These are phyloP conservation scores for Thera obeliscata DNA, from an alignment of 2,888 invertebrate species.

Conservation along the genomic window DNA sequence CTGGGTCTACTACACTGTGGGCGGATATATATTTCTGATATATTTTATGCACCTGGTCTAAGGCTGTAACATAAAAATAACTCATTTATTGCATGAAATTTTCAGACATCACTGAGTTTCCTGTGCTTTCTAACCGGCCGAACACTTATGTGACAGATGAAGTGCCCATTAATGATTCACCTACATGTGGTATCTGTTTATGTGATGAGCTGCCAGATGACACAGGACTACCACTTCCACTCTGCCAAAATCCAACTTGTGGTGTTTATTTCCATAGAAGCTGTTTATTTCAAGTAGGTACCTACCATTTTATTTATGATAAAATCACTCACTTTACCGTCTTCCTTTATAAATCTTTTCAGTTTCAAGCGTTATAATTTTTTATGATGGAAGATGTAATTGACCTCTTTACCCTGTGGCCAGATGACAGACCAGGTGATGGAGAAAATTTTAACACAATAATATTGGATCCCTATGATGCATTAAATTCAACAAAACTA, in stretches of 20 bases:
- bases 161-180: slow-evolving; percentile 33
- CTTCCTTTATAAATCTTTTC: too few relatives aligned
- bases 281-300: slow-evolving; percentile 69
- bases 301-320: background rate
- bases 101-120: slow-evolving; percentile 54
- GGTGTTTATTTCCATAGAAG: slow-evolving; percentile 68
- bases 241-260: slow-evolving; percentile 68
- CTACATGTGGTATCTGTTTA: slow-evolving; percentile 69
- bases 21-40: too few relatives aligned
- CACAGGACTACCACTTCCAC: slow-evolving; percentile 66
- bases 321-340: too few relatives aligned
- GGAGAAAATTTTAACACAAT: too few relatives aligned
- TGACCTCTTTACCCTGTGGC: too few relatives aligned
- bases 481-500: too few relatives aligned
- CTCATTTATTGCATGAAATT: slow-evolving; percentile 1
- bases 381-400: too few relatives aligned
- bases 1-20: too few relatives aligned
- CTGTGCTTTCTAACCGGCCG: slow-evolving; percentile 29
- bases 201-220: slow-evolving; percentile 59
- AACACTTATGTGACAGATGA: slow-evolving; percentile 23
- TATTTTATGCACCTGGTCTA: too few relatives aligned
- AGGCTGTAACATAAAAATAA: background rate
- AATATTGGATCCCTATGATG: too few relatives aligned
- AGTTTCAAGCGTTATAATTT: too few relatives aligned
- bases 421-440: too few relatives aligned